Evolutionary conservation across 2,797 vertebrate genomes (phyloP).

Genomic region (Semaprochilodus insignis): DNA sequence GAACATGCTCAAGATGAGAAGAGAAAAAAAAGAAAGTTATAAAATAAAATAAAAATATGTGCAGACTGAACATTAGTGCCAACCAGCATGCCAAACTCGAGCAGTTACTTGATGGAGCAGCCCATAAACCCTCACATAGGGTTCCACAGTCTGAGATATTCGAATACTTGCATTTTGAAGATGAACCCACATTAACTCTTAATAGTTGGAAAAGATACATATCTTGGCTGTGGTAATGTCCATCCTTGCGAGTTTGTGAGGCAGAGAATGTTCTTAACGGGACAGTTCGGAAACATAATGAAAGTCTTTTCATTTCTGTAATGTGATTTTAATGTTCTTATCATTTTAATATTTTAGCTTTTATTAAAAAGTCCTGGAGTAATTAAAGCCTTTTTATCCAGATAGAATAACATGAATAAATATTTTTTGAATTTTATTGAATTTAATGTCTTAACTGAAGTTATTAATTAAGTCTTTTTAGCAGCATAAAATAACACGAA

Average conservation of each 20-base stretch:
- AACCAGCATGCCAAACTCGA: constrained; percentile 4
- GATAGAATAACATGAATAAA: neutral
- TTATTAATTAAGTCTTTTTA: neutral
- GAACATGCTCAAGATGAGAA: constrained; percentile 62
- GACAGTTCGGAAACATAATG: neutral
- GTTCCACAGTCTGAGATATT: neutral
- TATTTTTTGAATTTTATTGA: neutral
- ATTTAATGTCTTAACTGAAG: neutral
- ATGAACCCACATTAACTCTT: neutral
- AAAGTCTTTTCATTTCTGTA: neutral
- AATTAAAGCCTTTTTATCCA: neutral
- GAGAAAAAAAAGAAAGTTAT: constrained; percentile 7
- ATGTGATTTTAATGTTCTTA: neutral
- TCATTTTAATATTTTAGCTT: neutral
- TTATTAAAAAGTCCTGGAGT: neutral
- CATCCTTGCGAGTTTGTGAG: neutral
- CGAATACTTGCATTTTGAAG: neutral
- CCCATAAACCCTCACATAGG: neutral
- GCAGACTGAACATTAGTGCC: constrained; percentile 17
- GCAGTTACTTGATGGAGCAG: neutral
- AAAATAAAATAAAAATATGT: constrained; percentile 22
- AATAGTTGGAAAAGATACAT: neutral
- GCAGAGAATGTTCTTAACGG: neutral
- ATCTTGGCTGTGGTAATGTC: neutral
- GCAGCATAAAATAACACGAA: neutral